Conservation (phyloP, 2,888 invertebrate genomes). For the Clistopyga incitator region DNA sequence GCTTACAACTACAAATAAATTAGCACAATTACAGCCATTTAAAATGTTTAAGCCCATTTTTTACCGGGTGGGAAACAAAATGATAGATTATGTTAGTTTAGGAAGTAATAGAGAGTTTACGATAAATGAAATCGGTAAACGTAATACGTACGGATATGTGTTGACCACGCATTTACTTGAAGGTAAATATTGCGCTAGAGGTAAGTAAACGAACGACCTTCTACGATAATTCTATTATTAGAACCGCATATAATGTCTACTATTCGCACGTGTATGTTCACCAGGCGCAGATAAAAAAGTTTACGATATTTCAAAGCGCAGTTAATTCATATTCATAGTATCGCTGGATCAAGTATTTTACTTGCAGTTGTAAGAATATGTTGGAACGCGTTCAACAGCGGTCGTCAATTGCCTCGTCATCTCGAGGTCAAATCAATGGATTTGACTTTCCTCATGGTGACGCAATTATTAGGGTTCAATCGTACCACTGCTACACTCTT, state of each 20-base stretch:
- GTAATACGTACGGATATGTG: slow-evolving; percentile 49
- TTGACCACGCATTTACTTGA: slow-evolving; percentile 29
- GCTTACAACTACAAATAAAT: too few relatives aligned
- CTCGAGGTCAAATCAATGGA: background rate
- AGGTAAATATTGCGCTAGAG: slow-evolving; percentile 32
- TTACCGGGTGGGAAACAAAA: too few relatives aligned
- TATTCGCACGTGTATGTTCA: background rate
- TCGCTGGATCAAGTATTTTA: slow-evolving; percentile 20
- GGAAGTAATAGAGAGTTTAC: too few relatives aligned
- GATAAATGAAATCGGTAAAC: too few relatives aligned
- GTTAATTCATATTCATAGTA: slow-evolving; percentile 37
- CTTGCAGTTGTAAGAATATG: background rate
- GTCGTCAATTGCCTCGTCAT: background rate
- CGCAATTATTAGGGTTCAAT: slow-evolving; percentile 5
- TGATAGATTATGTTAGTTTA: too few relatives aligned
- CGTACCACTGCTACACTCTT: background rate
- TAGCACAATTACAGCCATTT: too few relatives aligned
- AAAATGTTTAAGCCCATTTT: too few relatives aligned
- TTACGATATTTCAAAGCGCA: slow-evolving; percentile 13
- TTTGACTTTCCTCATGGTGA: background rate
- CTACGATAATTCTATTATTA: slow-evolving; percentile 57
- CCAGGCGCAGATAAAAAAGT: background rate
- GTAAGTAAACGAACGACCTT: slow-evolving; percentile 56
- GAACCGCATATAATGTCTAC: slow-evolving; percentile 26
- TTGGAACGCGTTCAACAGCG: background rate